phyloP scores from a whole-genome alignment of 1,140 invertebrate species.

The Drosophila neocordata region DNA sequence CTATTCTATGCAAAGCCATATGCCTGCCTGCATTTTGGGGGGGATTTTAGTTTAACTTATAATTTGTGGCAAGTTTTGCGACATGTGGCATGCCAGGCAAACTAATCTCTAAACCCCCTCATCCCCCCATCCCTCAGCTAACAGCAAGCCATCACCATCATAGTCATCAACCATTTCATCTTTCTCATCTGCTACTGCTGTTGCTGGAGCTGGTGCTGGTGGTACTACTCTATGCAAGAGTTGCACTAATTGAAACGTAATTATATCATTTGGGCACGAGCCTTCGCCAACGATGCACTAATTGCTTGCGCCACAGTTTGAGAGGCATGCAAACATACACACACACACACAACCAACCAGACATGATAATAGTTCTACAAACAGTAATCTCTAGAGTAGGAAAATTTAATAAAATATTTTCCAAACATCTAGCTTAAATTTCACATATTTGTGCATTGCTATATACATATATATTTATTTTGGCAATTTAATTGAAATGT shows the following conservation, averaged over 20 bases:
- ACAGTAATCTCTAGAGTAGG: not conserved
- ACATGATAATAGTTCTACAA: not conserved
- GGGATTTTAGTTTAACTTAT: not conserved
- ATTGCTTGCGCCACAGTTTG: slow-evolving; percentile 36
- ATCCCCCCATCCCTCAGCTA: not conserved
- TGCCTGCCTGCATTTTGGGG: not conserved
- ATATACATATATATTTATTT: slow-evolving; percentile 35
- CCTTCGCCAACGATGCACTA: slow-evolving; percentile 5
- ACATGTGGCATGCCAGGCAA: slow-evolving; percentile 1
- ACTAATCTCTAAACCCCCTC: too few species aligned
- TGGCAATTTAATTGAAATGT: slow-evolving; percentile 64
- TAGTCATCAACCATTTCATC: not conserved
- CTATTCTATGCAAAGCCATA: not conserved
- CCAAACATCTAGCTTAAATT: slow-evolving; percentile 12
- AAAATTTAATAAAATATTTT: slow-evolving; percentile 17
- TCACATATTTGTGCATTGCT: slow-evolving; percentile 7
- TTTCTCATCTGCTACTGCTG: not conserved
- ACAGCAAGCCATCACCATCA: not conserved
- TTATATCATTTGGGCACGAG: slow-evolving; percentile 60
- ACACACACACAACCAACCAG: not conserved
- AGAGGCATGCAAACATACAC: slow-evolving; percentile 15
- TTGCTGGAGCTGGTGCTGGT: not conserved
- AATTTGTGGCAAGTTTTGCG: slow-evolving; percentile 9
- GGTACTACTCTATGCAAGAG: slow-evolving; percentile 21
- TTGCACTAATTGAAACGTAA: slow-evolving; percentile 65